Base-by-base conservation (phyloP, 2,113 vertebrate species). In the Pseudorectes ferrugineus region DNA sequence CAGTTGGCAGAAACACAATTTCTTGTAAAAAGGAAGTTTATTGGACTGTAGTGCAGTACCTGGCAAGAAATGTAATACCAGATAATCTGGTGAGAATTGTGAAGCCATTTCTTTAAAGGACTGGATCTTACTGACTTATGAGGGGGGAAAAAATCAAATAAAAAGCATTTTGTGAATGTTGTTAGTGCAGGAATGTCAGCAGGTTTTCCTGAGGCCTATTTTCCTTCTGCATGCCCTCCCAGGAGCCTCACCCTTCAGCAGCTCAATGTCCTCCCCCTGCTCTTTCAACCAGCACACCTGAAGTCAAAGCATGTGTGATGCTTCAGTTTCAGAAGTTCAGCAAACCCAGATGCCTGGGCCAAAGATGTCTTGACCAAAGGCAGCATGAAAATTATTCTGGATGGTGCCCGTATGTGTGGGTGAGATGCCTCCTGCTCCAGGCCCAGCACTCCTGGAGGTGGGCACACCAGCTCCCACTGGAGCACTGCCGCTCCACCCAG, bases 401-500 rank as follows among this genome's bases (percentile, higher is more conserved):
- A 61, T 15, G n/a, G 57, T 28, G 55, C 28, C 46, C 0, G 0
- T 3, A 2, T 4, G 13, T 2, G 33, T 3, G 5, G 22, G 45
- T 8, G 22, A 71, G 38, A 58, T 0, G 2, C 3, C 16, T 21
- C 31, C 36, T 0, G 2, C 46, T 52, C 66, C 61, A 65, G 45
- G 14, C 33, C 42, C 79, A 45, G 42, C 11, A 3, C 21, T 67
- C 45, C 85, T 22, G 20, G 28, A 71, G 10, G 17, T 7, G 36
- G 12, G 20, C 25, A 78, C 2, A 3, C 21, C 57, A 59, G 72
- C 24, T 76, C 31, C 52, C 61, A 59, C 46, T 1, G 2, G 11
- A 95, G 33, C 1, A 0, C 35, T 67, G 36, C 48, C 21, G 8
- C 46, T 63, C 5, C 0, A 36, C 54, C 13, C 38, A n/a, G 11